Conservation (phyloP, 2,113 vertebrate species). For the Oophaga pumilio region DNA sequence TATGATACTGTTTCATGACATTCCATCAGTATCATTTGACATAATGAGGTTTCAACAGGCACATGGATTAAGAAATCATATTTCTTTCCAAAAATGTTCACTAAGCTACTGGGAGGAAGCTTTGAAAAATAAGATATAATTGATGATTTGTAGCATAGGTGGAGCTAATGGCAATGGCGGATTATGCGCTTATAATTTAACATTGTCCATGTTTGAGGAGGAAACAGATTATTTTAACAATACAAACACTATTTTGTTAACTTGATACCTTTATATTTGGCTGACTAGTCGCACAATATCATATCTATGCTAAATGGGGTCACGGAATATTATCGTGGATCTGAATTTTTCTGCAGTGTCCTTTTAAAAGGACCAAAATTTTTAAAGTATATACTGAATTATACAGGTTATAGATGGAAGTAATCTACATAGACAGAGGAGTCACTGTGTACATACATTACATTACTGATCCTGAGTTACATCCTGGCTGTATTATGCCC, state of each 20-base stretch:
- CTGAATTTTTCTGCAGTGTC: neutral
- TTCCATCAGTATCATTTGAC: constrained; percentile 98
- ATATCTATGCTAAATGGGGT: neutral
- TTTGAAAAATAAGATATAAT: constrained; percentile 94
- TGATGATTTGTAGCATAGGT: constrained; percentile 94
- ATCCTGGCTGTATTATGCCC: neutral
- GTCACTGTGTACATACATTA: neutral
- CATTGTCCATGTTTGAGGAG: constrained; percentile 74
- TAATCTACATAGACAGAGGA: neutral
- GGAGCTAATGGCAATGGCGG: constrained; percentile 95
- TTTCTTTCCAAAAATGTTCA: constrained; percentile 93
- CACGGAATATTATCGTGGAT: neutral
- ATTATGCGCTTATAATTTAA: constrained; percentile 84
- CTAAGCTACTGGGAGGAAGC: constrained; percentile 93
- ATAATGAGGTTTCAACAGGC: constrained; percentile 99
- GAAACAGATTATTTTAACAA: constrained; percentile 74
- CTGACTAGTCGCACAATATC: constrained; percentile 9
- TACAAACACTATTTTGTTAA: constrained; percentile 77
- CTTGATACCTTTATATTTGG: constrained; percentile 47
- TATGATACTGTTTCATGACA: constrained; percentile 99
- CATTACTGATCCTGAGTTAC: neutral
- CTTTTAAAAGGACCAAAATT: neutral
- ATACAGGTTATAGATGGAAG: neutral
- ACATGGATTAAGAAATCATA: constrained; percentile 98
- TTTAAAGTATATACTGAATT: neutral